These are phyloP conservation scores for Setipinna tenuifilis DNA, from an alignment of 2,797 vertebrate genomes.

Conservation along the genomic window DNA sequence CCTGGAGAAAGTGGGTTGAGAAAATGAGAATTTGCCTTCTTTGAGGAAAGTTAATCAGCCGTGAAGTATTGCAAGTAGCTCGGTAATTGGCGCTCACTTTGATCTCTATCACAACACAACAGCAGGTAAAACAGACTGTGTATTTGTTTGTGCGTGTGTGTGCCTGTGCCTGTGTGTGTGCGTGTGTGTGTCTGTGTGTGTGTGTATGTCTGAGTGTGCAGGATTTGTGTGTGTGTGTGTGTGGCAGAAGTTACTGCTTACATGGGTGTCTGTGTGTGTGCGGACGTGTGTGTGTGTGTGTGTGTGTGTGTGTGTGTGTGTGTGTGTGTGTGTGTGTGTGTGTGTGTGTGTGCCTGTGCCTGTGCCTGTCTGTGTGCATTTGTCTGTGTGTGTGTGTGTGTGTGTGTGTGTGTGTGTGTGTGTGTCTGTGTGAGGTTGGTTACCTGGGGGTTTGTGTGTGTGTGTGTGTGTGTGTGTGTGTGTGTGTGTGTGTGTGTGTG, in stretches of 20 bases:
- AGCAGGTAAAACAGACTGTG: neutral
- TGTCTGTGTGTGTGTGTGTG: neutral
- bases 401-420: neutral
- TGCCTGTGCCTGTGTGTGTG: neutral
- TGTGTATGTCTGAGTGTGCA: neutral
- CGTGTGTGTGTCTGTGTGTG: slow-evolving; percentile 2
- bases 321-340: neutral
- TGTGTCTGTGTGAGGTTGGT: no score
- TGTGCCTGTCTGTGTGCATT: no score
- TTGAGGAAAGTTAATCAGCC: slow-evolving; percentile 14
- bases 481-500: neutral
- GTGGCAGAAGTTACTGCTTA: no score
- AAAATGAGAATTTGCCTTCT: neutral
- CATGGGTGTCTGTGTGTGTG: neutral
- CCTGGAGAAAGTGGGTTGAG: slow-evolving; percentile 38
- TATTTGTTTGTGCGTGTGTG: neutral
- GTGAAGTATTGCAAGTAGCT: neutral
- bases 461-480: neutral
- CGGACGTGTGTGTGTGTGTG: neutral
- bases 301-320: neutral
- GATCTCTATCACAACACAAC: neutral
- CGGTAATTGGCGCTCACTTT: neutral
- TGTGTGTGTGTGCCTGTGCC: no score
- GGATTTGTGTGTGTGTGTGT: neutral
- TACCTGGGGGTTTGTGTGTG: no score